phyloP scores from a whole-genome alignment of 2,888 invertebrate species.

The Limnephilus marmoratus region DNA sequence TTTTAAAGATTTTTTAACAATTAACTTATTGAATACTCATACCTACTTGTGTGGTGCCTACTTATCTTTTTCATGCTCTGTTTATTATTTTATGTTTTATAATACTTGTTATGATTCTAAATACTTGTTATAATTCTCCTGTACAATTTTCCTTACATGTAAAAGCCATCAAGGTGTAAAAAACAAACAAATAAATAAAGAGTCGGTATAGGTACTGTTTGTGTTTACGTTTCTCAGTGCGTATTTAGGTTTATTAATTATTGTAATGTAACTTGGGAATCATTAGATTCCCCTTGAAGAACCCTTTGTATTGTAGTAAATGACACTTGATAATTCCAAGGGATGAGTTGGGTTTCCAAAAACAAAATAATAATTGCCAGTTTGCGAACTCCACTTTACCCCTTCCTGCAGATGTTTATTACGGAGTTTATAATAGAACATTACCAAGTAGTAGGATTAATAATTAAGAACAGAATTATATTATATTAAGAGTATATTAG shows the following conservation, averaged over 20 bases:
- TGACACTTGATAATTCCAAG: slow-evolving; percentile 8
- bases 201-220: too few species aligned
- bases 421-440: not conserved
- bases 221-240: not conserved
- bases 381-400: not conserved
- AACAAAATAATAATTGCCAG: not conserved
- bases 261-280: not conserved
- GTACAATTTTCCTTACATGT: too few species aligned
- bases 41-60: too few species aligned
- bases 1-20: too few species aligned
- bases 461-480: not conserved
- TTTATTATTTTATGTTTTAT: too few species aligned
- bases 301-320: not conserved
- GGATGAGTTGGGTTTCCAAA: not conserved
- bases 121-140: too few species aligned
- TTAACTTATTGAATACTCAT: too few species aligned
- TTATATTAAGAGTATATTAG: not conserved
- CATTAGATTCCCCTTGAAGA: not conserved
- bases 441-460: not conserved
- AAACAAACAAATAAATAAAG: too few species aligned
- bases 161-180: too few species aligned
- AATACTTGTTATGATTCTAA: too few species aligned
- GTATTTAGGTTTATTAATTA: not conserved
- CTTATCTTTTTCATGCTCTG: too few species aligned
- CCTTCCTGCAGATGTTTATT: not conserved